Conservation (phyloP, 1,140 invertebrate genomes). For the Bilobella aurantiaca region DNA sequence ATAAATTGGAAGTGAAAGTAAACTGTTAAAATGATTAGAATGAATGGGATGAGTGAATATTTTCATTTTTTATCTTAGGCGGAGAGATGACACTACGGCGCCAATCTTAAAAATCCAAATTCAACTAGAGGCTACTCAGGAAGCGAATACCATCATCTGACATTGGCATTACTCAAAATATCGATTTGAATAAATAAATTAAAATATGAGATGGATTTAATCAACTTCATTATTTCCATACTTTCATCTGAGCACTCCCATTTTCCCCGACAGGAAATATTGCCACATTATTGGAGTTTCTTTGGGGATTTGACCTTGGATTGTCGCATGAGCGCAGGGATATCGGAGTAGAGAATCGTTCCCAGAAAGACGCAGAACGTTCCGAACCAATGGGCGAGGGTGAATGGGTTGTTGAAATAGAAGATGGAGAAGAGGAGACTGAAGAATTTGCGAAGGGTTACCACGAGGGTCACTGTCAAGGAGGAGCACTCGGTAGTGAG, state of each 20-base stretch:
- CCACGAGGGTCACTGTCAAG: constrained; percentile 86
- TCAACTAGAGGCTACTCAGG: too few species aligned
- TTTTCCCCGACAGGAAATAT: background rate
- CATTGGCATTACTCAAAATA: too few species aligned
- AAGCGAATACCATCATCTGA: too few species aligned
- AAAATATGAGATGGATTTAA: too few species aligned
- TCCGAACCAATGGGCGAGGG: constrained; percentile 81
- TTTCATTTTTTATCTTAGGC: too few species aligned
- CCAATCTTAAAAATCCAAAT: too few species aligned
- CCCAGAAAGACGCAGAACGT: constrained; percentile 83
- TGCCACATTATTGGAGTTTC: background rate
- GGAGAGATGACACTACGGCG: too few species aligned
- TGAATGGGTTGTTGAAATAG: constrained; percentile 93
- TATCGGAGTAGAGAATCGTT: constrained; percentile 81
- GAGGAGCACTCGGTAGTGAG: constrained; percentile 89
- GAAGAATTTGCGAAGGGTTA: constrained; percentile 90
- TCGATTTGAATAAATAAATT: too few species aligned
- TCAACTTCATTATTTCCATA: too few species aligned
- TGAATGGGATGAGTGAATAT: too few species aligned
- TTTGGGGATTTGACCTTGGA: background rate
- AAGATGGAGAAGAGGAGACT: constrained; percentile 89
- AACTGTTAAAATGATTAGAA: too few species aligned
- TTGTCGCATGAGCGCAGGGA: constrained; percentile 38
- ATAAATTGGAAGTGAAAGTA: too few species aligned
- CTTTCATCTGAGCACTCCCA: background rate